These are phyloP conservation scores for Tachina fera DNA, from an alignment of 2,888 invertebrate species.

Conservation along the genomic window DNA sequence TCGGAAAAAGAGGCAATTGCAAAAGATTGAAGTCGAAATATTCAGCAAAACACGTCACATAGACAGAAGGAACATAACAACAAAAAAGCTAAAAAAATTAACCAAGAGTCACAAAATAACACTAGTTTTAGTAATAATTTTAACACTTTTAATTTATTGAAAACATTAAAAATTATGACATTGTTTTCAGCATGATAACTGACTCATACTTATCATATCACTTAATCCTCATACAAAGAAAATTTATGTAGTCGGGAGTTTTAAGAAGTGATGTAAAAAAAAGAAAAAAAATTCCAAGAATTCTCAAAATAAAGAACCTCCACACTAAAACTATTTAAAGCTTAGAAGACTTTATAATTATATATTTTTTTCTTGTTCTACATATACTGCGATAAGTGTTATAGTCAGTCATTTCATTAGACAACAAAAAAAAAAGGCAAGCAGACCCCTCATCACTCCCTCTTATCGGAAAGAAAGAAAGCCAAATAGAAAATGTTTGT, in stretches of 20 bases:
- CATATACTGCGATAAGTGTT: not conserved
- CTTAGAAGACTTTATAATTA: slow-evolving; percentile 20
- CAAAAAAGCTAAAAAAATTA: not conserved
- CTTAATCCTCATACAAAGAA: slow-evolving; percentile 5
- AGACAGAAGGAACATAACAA: too few species aligned
- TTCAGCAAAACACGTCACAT: too few species aligned
- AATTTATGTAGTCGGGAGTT: slow-evolving; percentile 48
- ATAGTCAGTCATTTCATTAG: slow-evolving; percentile 3
- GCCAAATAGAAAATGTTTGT: slow-evolving; percentile 3
- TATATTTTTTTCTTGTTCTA: not conserved
- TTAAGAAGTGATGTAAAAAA: slow-evolving; percentile 43
- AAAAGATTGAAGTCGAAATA: too few species aligned
- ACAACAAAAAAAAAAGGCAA: slow-evolving; percentile 2
- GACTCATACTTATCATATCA: slow-evolving; percentile 30
- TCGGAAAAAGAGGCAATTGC: too few species aligned
- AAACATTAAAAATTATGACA: slow-evolving; percentile 23
- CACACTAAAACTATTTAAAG: slow-evolving; percentile 51
- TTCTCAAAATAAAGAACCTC: slow-evolving; percentile 33
- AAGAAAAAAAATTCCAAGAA: slow-evolving; percentile 44
- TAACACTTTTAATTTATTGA: not conserved
- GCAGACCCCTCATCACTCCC: not conserved
- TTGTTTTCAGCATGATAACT: not conserved
- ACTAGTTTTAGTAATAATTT: not conserved
- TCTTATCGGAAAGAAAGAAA: slow-evolving; percentile 36
- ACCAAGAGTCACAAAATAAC: not conserved